phyloP scores from a whole-genome alignment of 2,888 invertebrate genomes.

The Drosophila neonasuta region DNA sequence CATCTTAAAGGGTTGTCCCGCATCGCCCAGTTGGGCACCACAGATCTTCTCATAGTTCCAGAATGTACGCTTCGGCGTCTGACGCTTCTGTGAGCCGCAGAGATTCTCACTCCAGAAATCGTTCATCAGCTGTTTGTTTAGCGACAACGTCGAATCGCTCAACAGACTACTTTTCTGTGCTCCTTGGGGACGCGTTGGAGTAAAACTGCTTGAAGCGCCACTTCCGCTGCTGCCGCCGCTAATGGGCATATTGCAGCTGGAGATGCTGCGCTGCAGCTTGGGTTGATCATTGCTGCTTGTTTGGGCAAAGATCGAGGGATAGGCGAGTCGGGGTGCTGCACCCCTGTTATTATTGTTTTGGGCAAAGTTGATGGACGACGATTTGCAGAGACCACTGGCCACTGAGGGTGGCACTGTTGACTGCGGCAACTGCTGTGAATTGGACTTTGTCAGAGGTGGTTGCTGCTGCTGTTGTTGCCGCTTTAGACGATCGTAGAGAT shows the following conservation, averaged over 20 bases:
- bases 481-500: constrained; percentile 81
- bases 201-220: background rate
- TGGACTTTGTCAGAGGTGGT: constrained; percentile 79
- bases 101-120: constrained; percentile 82
- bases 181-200: constrained; percentile 1
- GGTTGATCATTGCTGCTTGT: constrained; percentile 48
- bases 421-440: constrained; percentile 78
- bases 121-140: constrained; percentile 81
- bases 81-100: constrained; percentile 75
- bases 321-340: constrained; percentile 70
- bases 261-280: constrained; percentile 80
- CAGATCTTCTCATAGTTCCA: constrained; percentile 82
- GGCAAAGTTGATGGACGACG: constrained; percentile 74
- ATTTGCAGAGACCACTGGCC: constrained; percentile 63
- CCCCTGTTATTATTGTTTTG: constrained; percentile 30
- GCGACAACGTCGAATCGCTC: constrained; percentile 77
- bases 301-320: constrained; percentile 79
- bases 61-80: constrained; percentile 78
- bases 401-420: background rate
- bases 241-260: constrained; percentile 79
- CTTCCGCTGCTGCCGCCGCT: constrained; percentile 23
- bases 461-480: constrained; percentile 74
- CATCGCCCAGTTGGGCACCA: constrained; percentile 72
- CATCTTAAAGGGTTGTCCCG: constrained; percentile 76
- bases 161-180: constrained; percentile 41